Base-by-base conservation (phyloP, 2,797 vertebrate species). In the Rhabdomys pumilio region DNA sequence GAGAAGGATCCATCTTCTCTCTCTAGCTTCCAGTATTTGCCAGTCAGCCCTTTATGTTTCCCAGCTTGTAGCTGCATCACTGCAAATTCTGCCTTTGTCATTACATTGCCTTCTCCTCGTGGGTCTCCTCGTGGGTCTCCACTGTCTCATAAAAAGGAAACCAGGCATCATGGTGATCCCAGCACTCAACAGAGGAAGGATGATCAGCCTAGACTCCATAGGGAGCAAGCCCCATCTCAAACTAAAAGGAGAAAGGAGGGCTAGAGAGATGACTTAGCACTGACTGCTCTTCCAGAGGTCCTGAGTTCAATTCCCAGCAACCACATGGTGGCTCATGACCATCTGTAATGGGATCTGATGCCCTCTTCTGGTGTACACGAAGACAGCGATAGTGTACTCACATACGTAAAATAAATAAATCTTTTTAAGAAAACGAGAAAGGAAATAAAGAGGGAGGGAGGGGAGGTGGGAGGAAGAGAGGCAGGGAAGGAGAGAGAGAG, bases 61-160 rank as follows among this genome's bases (percentile, higher is more conserved):
- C 55, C 47, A 13, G 20, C 72, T 76, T 90, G 20, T 38, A 50
- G 17, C 57, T 81, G 61, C 38, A 3, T 59, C 26, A 2, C 63
- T 87, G 15, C 26, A 76, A 29, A 47, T 63, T 44, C 8, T 63
- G 81, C 59, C 59, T 31, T 59, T 0, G 0, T 47, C 0, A 8
- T 50, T 73, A 85, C 1, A 0, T 44, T 22, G 26, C 47, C 4
- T 91, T 57, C 76, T 95, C 81, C 72, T 63, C 31, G 10, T 65
- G 59, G 59, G 31, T 57, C 76, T 95, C 81, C 72, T 63, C 31
- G 10, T 65, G 59, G 59, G 31, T 73, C 82, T 95, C 67, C 73
- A 41, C 57, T 91, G 86, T 95, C 53, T 55, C 67, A 26, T 57
- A 57, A 88, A 72, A 69, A 67, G 4, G n/a, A 11, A 84, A 65